phyloP scores from a whole-genome alignment of 2,113 vertebrate species.

The Columba livia region DNA sequence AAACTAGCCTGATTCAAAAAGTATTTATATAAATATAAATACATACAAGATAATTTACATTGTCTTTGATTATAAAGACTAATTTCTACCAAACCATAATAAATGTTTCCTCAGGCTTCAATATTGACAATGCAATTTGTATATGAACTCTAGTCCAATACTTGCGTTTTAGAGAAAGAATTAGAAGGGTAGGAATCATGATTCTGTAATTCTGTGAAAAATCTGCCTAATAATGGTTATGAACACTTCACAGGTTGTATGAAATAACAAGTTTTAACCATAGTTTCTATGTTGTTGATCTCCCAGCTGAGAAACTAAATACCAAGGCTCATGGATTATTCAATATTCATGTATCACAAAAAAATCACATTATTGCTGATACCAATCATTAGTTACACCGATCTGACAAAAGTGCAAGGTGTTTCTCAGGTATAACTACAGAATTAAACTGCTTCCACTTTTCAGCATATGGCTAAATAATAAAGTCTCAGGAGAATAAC shows the following conservation, averaged over 20 bases:
- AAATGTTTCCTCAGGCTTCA: neutral
- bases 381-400: neutral
- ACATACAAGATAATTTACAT: neutral
- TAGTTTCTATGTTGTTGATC: neutral
- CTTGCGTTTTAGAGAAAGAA: neutral
- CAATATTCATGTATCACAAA: neutral
- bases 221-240: neutral
- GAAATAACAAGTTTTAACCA: neutral
- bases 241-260: neutral
- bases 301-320: neutral
- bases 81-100: neutral
- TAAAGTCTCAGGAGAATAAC: neutral
- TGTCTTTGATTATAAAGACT: neutral
- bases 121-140: neutral
- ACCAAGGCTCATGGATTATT: neutral
- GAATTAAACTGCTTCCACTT: neutral
- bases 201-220: neutral
- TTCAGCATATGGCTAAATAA: neutral
- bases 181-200: neutral
- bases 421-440: neutral
- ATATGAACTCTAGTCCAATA: neutral
- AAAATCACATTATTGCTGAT: neutral
- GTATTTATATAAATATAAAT: neutral
- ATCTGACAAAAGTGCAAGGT: neutral
- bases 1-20: neutral